These are phyloP conservation scores for Cheilosia soror DNA, from an alignment of 2,888 invertebrate genomes.

Conservation along the genomic window DNA sequence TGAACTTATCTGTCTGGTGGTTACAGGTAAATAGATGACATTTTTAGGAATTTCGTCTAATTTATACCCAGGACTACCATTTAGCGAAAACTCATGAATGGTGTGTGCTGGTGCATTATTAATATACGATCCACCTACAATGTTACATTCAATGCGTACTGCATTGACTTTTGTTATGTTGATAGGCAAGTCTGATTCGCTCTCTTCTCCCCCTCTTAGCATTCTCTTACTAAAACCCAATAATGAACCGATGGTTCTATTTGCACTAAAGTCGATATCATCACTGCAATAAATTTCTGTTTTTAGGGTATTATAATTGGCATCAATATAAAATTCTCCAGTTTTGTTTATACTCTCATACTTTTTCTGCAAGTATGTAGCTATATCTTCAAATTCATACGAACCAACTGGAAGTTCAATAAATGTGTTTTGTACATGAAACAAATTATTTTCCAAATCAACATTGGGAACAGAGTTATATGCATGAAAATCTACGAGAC, in stretches of 20 bases:
- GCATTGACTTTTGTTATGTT: conserved; percentile 78
- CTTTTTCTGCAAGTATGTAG: conserved; percentile 32
- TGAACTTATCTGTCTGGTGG: conserved; percentile 76
- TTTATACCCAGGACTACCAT: conserved; percentile 79
- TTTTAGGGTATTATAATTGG: conserved; percentile 51
- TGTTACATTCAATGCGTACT: conserved; percentile 63
- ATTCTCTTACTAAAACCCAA: conserved; percentile 60
- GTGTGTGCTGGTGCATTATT: conserved; percentile 78
- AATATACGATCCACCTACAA: conserved; percentile 68
- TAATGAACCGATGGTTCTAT: conserved; percentile 52
- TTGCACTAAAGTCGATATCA: conserved; percentile 39
- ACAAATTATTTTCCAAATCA: conserved; percentile 79
- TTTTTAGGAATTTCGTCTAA: conserved; percentile 79
- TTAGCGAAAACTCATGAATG: conserved; percentile 80
- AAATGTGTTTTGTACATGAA: conserved; percentile 76
- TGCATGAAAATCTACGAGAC: conserved; percentile 78
- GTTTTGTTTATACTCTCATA: neutral
- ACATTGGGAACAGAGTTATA: conserved; percentile 78
- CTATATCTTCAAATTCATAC: conserved; percentile 79
- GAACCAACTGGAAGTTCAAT: conserved; percentile 78
- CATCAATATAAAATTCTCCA: conserved; percentile 25
- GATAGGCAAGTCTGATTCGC: conserved; percentile 78
- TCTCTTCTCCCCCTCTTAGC: conserved; percentile 56
- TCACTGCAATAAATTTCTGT: conserved; percentile 34
- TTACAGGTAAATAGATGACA: conserved; percentile 80